A percentile compares a stretch with the other conserved stretches of the same genome.
Conservation (phyloP, 1,140 invertebrate species). For the Pseudachorutes palmiensis region DNA sequence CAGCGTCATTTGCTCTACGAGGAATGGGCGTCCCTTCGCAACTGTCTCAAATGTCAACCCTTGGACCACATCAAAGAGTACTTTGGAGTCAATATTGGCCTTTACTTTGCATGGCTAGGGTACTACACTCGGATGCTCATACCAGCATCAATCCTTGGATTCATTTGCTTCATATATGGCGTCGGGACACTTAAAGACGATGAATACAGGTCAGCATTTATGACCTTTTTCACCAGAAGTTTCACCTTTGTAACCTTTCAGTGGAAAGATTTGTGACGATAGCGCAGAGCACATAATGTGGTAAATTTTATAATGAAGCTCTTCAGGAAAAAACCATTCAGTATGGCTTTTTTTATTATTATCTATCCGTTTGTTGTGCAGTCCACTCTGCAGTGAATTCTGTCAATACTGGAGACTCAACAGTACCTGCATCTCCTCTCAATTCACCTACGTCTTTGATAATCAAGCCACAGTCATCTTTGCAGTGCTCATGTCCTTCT, state of each 20-base stretch:
- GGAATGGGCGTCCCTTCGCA: constrained; percentile 49
- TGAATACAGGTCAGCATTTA: constrained; percentile 61
- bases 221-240: no score
- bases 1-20: constrained; percentile 60
- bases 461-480: constrained; percentile 89
- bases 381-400: constrained; percentile 49
- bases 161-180: constrained; percentile 53
- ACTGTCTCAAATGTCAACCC: constrained; percentile 49
- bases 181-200: constrained; percentile 61
- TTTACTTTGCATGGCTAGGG: constrained; percentile 57
- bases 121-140: constrained; percentile 56
- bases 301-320: no score
- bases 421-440: constrained; percentile 78
- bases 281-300: constrained; percentile 53
- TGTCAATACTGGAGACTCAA: constrained; percentile 81
- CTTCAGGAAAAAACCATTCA: no score
- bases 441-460: constrained; percentile 87
- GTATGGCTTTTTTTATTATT: no score
- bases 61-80: constrained; percentile 50
- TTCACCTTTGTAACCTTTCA: constrained; percentile 42
- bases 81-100: constrained; percentile 55
- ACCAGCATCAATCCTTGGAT: constrained; percentile 49
- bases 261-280: constrained; percentile 72
- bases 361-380: constrained; percentile 77
- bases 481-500: constrained; percentile 93